Evolutionary conservation across 2,113 vertebrate genomes (phyloP).

Genomic region (Tragelaphus imberbis): DNA sequence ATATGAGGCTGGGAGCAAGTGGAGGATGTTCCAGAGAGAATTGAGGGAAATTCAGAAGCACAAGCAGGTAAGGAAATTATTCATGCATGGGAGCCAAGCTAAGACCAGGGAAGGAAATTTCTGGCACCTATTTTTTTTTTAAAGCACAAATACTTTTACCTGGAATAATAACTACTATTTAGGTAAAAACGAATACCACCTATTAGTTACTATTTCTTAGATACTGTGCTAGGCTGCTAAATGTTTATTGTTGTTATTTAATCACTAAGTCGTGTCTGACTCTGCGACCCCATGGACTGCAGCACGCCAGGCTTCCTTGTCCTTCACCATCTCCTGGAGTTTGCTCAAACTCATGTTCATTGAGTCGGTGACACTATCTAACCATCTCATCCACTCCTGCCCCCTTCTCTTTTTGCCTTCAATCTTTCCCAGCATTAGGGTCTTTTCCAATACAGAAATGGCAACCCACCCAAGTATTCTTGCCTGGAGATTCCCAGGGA

Average conservation of each 20-base stretch:
- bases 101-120: neutral
- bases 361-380: neutral
- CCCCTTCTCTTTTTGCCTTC: neutral
- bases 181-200: neutral
- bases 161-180: neutral
- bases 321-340: neutral
- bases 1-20: neutral
- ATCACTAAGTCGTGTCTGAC: neutral
- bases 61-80: neutral
- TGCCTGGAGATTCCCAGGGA: too few species aligned
- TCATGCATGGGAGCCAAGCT: neutral
- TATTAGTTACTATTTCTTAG: neutral
- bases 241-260: neutral
- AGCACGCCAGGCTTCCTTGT: neutral
- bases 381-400: neutral
- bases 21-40: neutral
- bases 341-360: neutral
- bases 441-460: neutral
- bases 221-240: neutral
- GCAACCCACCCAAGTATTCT: too few species aligned
- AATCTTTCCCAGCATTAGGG: neutral
- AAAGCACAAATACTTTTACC: neutral
- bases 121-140: neutral
- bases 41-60: neutral
- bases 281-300: neutral